Conservation (phyloP, 2,888 invertebrate species). For the Limnephilus marmoratus region DNA sequence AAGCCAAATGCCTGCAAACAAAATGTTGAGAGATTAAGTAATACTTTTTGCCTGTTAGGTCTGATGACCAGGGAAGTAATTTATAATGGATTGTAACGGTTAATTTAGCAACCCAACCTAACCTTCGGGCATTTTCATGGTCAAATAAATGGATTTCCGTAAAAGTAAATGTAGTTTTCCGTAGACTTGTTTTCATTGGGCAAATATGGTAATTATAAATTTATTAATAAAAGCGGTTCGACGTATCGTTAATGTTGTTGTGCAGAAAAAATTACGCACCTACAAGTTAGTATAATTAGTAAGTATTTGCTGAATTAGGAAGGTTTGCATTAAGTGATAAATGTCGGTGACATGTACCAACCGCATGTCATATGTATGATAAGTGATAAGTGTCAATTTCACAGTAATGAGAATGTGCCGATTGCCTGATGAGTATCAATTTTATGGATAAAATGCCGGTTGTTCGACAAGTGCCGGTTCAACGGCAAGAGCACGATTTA, state of each 20-base stretch:
- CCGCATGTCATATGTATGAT: background rate
- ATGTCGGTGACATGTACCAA: background rate
- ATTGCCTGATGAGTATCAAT: background rate
- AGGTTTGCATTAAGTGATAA: background rate
- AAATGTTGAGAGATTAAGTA: background rate
- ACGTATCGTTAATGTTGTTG: background rate
- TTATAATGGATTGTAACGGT: conserved; percentile 19
- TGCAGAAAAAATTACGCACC: background rate
- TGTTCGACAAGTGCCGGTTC: background rate
- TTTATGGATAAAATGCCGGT: background rate
- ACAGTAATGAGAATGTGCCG: background rate
- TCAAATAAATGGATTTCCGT: conserved; percentile 31
- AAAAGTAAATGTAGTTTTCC: background rate
- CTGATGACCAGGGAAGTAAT: conserved; percentile 41
- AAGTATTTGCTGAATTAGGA: background rate
- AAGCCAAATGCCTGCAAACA: background rate
- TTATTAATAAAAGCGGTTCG: background rate
- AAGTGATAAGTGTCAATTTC: background rate
- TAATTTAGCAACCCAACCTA: conserved; percentile 30
- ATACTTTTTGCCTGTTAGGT: background rate
- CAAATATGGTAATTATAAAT: background rate
- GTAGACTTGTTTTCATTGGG: conserved; percentile 2
- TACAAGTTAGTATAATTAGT: background rate
- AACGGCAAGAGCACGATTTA: background rate
- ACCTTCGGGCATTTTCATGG: conserved; percentile 45